Percentiles rank a stretch among this genome's conserved stretches.
Evolutionary conservation across 2,113 vertebrate genomes (phyloP).

Genomic region (Cephalopterus ornatus): DNA sequence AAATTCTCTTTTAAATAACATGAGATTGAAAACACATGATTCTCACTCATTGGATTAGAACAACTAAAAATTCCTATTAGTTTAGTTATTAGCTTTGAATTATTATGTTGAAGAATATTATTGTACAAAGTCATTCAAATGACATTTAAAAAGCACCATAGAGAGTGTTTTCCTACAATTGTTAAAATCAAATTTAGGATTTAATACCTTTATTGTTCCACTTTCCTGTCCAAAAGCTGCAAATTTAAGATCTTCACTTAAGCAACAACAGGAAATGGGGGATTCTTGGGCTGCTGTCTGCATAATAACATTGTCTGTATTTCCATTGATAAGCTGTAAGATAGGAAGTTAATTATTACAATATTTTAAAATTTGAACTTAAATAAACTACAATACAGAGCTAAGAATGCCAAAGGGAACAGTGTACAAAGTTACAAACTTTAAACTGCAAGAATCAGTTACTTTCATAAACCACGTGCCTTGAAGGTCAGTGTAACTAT

Average conservation of each 20-base stretch:
- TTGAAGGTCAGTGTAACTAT: not conserved
- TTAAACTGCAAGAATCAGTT: not conserved
- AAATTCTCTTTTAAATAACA: not conserved
- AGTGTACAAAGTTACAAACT: not conserved
- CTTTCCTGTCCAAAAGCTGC: slow-evolving; percentile 82
- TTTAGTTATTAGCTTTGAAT: not conserved
- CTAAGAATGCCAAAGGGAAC: not conserved
- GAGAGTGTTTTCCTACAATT: not conserved
- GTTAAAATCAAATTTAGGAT: not conserved
- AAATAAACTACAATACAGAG: not conserved
- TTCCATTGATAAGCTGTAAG: slow-evolving; percentile 83
- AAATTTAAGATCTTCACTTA: slow-evolving; percentile 73
- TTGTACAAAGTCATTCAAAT: not conserved
- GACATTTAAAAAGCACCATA: not conserved
- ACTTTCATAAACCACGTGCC: not conserved
- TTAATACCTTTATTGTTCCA: slow-evolving; percentile 84
- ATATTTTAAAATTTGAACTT: not conserved
- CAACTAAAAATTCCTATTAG: not conserved
- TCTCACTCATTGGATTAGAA: not conserved
- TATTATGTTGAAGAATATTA: not conserved
- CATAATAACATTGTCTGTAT: slow-evolving; percentile 74
- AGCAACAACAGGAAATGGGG: slow-evolving; percentile 83
- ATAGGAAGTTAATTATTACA: not conserved
- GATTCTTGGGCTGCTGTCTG: slow-evolving; percentile 77
- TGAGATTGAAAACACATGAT: not conserved